phyloP scores from a whole-genome alignment of 2,888 invertebrate species.

The Mylabris sibirica region DNA sequence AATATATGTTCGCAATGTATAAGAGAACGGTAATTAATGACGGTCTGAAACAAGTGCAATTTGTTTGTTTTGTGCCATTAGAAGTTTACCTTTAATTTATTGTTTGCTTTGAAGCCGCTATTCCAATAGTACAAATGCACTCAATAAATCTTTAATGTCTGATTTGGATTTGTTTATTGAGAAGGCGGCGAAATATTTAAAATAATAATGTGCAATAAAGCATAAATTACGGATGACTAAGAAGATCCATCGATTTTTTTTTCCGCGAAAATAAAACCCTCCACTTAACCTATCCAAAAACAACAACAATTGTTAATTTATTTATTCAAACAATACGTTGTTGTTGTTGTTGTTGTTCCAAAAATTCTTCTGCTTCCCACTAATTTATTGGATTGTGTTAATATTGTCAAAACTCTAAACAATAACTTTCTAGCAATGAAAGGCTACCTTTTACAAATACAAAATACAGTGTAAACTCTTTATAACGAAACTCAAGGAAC shows the following conservation, averaged over 20 bases:
- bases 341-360: background rate
- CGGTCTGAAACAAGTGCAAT: background rate
- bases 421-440: background rate
- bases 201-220: conserved; percentile 5
- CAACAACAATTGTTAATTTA: background rate
- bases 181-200: conserved; percentile 8
- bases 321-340: background rate
- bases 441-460: background rate
- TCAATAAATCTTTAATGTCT: background rate
- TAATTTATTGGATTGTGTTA: background rate
- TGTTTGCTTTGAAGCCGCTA: conserved; percentile 5
- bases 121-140: conserved; percentile 5
- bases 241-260: background rate
- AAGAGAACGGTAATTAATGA: background rate
- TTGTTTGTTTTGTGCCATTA: background rate
- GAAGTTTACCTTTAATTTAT: conserved; percentile 8
- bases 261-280: background rate
- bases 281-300: background rate
- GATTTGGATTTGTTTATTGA: conserved; percentile 1
- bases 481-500: no score
- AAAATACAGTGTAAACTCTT: no score
- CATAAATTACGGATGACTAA: conserved; percentile 4
- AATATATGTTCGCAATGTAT: background rate
- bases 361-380: background rate
- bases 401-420: background rate